Evolutionary conservation across 2,113 vertebrate species (phyloP).

Genomic region (Sander lucioperca): DNA sequence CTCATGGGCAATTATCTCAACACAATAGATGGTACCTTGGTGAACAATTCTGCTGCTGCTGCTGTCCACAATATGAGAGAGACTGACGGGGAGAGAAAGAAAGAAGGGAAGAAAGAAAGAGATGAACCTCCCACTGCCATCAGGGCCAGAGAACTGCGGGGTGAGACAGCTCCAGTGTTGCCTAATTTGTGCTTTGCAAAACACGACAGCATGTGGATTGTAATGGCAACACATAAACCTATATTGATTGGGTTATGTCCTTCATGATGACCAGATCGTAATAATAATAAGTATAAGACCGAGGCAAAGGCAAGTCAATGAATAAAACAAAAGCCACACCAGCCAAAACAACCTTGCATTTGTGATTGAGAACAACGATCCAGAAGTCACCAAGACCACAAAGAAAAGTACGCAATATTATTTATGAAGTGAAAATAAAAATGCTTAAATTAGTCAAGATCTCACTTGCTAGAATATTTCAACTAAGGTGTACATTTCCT

Average conservation of each 20-base stretch:
- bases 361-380: background rate
- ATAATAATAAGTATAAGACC: constrained; percentile 17
- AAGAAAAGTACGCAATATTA: too few species aligned
- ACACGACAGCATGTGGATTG: constrained; percentile 17
- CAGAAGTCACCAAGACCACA: background rate
- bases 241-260: background rate
- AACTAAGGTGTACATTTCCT: background rate
- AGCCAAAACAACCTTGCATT: background rate
- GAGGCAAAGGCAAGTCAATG: constrained; percentile 13
- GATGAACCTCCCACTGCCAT: constrained; percentile 29
- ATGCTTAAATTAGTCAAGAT: background rate
- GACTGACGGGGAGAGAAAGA: constrained; percentile 21
- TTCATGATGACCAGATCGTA: constrained; percentile 30
- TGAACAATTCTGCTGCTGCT: constrained; percentile 68
- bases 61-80: constrained; percentile 57
- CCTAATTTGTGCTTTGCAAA: constrained; percentile 40
- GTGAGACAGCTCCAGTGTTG: background rate
- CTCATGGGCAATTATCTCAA: constrained; percentile 85
- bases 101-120: background rate
- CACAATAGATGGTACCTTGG: constrained; percentile 83
- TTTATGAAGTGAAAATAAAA: background rate
- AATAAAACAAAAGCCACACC: constrained; percentile 19
- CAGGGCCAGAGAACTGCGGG: background rate
- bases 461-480: background rate
- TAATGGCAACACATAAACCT: constrained; percentile 35